A percentile compares a stretch with the other conserved stretches of the same genome.
These are phyloP conservation scores for Scotopteryx bipunctaria DNA, from an alignment of 2,888 invertebrate species.

Conservation along the genomic window DNA sequence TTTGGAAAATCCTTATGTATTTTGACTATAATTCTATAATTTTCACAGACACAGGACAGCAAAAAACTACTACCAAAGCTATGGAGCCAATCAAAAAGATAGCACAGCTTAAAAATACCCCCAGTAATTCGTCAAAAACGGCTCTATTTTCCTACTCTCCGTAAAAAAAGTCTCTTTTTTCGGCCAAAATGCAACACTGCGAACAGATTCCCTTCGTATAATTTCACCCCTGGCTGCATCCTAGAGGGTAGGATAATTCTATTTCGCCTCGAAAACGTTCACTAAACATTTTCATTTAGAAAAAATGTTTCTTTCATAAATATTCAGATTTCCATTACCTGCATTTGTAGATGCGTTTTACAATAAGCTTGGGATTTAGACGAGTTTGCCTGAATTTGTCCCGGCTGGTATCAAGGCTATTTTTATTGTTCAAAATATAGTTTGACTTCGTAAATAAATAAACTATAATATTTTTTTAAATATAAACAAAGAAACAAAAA, in stretches of 20 bases:
- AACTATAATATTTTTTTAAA: no score
- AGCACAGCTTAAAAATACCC: not conserved
- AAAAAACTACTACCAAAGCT: no score
- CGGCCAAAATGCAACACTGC: constrained; percentile 35
- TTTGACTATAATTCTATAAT: no score
- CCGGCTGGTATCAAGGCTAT: no score
- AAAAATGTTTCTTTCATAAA: constrained; percentile 32
- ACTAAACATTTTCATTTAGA: constrained; percentile 39
- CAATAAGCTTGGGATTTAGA: not conserved
- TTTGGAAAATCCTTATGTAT: no score
- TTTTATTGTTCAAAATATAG: no score
- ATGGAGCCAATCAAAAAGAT: no score
- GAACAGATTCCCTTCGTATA: constrained; percentile 55
- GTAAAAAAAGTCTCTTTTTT: constrained; percentile 10
- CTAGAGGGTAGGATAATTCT: constrained; percentile 56
- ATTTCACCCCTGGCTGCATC: constrained; percentile 58
- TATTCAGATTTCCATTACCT: constrained; percentile 29
- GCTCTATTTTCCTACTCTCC: constrained; percentile 1
- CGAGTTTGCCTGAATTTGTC: no score
- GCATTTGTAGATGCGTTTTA: constrained; percentile 10
- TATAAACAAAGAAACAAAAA: no score
- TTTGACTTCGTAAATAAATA: no score
- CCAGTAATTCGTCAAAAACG: constrained; percentile 3
- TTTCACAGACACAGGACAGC: no score
- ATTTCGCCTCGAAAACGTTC: constrained; percentile 46